Evolutionary conservation across 2,113 vertebrate genomes (phyloP).

Genomic region (Hippocampus barbouri): DNA sequence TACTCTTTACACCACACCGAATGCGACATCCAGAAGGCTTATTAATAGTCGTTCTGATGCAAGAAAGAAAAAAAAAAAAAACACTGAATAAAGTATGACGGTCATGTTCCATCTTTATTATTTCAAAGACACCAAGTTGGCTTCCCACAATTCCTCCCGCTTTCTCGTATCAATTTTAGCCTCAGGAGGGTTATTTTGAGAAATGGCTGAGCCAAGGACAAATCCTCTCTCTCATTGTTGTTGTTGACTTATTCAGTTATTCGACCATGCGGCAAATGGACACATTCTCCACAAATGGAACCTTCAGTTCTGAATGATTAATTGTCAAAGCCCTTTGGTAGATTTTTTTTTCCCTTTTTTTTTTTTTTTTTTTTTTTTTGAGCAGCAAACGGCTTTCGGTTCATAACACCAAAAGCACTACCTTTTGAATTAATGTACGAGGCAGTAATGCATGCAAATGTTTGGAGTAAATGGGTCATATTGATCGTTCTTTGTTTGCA

Average conservation of each 20-base stretch:
- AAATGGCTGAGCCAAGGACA: conserved; percentile 58
- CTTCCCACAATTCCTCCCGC: conserved; percentile 42
- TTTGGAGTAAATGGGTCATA: too few relatives aligned
- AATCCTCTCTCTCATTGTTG: conserved; percentile 58
- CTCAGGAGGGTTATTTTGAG: conserved; percentile 66
- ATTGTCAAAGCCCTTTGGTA: conserved; percentile 49
- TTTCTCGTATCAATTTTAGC: conserved; percentile 65
- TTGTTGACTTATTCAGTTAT: conserved; percentile 72
- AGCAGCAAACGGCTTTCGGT: conserved; percentile 23
- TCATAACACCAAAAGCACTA: too few relatives aligned
- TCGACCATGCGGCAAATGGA: conserved; percentile 66
- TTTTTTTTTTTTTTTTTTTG: conserved; percentile 33
- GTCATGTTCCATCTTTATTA: conserved; percentile 56
- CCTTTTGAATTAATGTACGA: too few relatives aligned
- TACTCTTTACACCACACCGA: conserved; percentile 6
- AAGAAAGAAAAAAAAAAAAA: not conserved
- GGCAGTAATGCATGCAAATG: too few relatives aligned
- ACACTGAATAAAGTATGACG: conserved; percentile 67
- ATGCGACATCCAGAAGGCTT: conserved; percentile 30
- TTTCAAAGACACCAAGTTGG: conserved; percentile 59
- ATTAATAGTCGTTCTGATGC: conserved; percentile 49
- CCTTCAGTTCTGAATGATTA: conserved; percentile 68
- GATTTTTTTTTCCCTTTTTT: not conserved
- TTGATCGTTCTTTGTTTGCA: too few relatives aligned
- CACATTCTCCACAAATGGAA: conserved; percentile 63